Percentiles rank a stretch among this genome's conserved stretches.
Conservation (phyloP, 2,888 invertebrate species). For the Sialis fuliginosa region DNA sequence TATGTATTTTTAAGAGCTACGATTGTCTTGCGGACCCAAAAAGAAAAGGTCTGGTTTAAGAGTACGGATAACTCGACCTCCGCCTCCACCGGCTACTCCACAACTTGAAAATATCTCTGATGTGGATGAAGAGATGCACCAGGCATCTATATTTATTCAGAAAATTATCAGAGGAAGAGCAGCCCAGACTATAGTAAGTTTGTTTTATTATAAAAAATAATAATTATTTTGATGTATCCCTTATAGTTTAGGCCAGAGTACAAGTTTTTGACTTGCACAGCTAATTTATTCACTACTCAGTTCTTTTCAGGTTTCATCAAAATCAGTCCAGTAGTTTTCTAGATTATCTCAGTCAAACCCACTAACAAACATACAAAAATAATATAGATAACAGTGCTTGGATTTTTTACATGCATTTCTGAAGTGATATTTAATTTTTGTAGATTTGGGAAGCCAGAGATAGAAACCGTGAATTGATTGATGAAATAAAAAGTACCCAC, state of each 20-base stretch:
- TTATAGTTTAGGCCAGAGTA: too few relatives aligned
- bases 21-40: too few relatives aligned
- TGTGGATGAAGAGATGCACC: slow-evolving; percentile 26
- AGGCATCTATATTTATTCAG: slow-evolving; percentile 43
- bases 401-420: too few relatives aligned
- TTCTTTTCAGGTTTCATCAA: too few relatives aligned
- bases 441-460: slow-evolving; percentile 57
- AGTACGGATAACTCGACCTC: not conserved
- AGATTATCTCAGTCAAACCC: too few relatives aligned
- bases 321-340: too few relatives aligned
- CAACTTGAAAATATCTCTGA: slow-evolving; percentile 18
- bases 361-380: too few relatives aligned
- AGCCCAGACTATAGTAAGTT: slow-evolving; percentile 45
- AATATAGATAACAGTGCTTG: too few relatives aligned
- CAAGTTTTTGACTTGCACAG: too few relatives aligned
- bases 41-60: not conserved
- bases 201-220: not conserved
- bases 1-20: too few relatives aligned
- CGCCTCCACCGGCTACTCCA: slow-evolving; percentile 15
- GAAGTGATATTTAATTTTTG: slow-evolving; percentile 6
- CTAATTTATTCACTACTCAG: too few relatives aligned
- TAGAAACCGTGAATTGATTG: slow-evolving; percentile 48
- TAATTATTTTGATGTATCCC: too few relatives aligned
- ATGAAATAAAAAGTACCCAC: slow-evolving; percentile 49
- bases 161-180: slow-evolving; percentile 51